Conservation (phyloP, 2,113 vertebrate genomes). For the Odobenus rosmarus region DNA sequence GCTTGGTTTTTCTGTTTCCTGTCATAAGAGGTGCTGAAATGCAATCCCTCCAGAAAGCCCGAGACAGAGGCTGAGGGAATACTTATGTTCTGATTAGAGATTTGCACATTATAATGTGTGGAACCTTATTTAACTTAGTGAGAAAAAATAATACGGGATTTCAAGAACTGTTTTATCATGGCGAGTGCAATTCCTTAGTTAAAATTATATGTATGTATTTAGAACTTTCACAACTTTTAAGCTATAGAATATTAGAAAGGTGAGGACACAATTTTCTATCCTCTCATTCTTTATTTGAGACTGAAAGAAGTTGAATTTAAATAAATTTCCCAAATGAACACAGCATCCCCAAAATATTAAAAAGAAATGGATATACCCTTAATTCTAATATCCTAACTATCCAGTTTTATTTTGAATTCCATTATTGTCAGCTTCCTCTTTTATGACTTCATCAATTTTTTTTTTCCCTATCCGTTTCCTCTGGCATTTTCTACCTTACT, state of each 20-base stretch:
- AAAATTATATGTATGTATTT: background rate
- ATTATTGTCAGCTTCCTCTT: background rate
- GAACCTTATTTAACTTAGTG: background rate
- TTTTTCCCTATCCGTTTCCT: background rate
- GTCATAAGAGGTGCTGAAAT: slow-evolving; percentile 13
- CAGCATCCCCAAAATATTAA: background rate
- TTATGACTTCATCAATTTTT: background rate
- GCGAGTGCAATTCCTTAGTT: background rate
- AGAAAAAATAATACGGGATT: background rate
- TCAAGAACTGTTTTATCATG: background rate
- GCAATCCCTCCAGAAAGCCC: background rate
- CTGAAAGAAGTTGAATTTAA: background rate
- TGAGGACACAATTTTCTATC: background rate
- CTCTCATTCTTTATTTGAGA: background rate
- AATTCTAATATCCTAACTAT: background rate
- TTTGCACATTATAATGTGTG: slow-evolving; percentile 35
- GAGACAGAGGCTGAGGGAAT: background rate
- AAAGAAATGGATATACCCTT: background rate
- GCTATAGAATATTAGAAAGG: background rate
- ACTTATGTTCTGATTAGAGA: background rate
- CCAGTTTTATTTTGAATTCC: background rate
- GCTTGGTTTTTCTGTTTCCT: background rate
- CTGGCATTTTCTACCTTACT: background rate
- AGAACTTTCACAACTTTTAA: background rate
- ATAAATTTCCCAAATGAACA: background rate